Conservation (phyloP, 2,113 vertebrate species). For the Gallinago media region DNA sequence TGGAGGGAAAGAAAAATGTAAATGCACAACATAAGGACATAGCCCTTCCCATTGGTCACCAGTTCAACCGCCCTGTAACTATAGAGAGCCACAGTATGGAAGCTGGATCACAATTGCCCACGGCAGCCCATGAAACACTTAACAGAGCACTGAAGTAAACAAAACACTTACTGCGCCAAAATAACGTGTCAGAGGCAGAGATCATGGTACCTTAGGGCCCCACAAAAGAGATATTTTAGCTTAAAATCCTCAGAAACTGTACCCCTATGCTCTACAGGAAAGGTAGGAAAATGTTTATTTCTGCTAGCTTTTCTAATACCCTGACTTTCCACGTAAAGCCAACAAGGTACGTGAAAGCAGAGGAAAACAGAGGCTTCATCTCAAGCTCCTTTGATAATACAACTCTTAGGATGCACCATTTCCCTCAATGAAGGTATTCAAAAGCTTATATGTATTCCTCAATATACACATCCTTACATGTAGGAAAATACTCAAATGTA, state of each 20-base stretch:
- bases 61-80: not conserved
- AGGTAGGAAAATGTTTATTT: not conserved
- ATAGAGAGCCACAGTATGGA: fast-evolving
- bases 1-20: not conserved
- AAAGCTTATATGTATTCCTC: not conserved
- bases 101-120: not conserved
- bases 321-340: not conserved
- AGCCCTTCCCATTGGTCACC: not conserved
- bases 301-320: not conserved
- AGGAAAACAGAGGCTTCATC: not conserved
- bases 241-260: not conserved
- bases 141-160: not conserved
- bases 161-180: not conserved
- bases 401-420: not conserved
- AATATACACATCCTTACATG: not conserved
- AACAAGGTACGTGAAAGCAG: not conserved
- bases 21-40: not conserved
- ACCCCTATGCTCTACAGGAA: not conserved
- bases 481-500: not conserved
- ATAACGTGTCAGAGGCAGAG: not conserved
- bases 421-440: not conserved
- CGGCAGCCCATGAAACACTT: not conserved
- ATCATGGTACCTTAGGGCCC: not conserved
- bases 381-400: not conserved
- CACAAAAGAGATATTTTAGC: not conserved